Conservation (phyloP, 2,113 vertebrate species). For the Calidris pugnax region DNA sequence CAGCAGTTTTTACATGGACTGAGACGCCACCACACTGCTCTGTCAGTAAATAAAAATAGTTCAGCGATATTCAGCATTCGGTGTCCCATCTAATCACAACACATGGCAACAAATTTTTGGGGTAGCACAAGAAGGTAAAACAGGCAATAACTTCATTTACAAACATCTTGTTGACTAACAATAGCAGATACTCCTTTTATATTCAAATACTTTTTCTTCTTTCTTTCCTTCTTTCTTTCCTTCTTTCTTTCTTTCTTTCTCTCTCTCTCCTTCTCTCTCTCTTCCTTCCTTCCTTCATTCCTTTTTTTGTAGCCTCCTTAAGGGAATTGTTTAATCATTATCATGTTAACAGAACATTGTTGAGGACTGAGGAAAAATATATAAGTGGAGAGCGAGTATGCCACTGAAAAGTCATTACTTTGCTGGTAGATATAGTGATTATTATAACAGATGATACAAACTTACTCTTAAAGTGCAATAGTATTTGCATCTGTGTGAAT, state of each 20-base stretch:
- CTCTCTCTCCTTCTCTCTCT: rapidly evolving
- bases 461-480: not conserved
- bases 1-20: not conserved
- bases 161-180: not conserved
- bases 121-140: not conserved
- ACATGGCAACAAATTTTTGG: not conserved
- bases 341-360: not conserved
- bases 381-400: not conserved
- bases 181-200: not conserved
- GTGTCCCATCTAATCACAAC: not conserved
- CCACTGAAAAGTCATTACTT: conserved; percentile 7
- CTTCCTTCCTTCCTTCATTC: no score
- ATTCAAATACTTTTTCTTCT: not conserved
- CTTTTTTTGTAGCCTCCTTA: not conserved
- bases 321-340: not conserved
- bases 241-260: no score
- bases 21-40: not conserved
- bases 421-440: not conserved
- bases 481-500: conserved; percentile 36
- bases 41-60: not conserved
- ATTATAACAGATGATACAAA: conserved; percentile 32
- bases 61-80: not conserved
- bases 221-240: not conserved
- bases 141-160: not conserved
- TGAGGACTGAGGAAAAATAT: not conserved